Conservation (phyloP, 2,797 vertebrate genomes). For the Astyanax mexicanus region DNA sequence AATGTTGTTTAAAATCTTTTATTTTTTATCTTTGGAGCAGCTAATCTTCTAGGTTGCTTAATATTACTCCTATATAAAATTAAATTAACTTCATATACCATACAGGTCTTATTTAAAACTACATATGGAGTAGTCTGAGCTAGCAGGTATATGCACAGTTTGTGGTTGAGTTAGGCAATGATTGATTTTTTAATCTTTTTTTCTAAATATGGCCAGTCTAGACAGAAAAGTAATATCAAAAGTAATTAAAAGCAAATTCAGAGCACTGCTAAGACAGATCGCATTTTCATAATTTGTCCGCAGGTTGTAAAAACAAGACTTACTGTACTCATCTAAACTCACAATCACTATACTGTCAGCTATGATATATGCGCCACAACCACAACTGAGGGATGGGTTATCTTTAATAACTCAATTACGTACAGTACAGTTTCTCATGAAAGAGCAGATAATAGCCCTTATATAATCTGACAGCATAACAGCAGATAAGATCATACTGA, state of each 20-base stretch:
- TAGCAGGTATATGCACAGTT: background rate
- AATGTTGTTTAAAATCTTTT: no score
- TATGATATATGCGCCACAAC: constrained; percentile 2
- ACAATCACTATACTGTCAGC: constrained; percentile 19
- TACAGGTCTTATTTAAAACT: no score
- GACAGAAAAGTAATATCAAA: background rate
- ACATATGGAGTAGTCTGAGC: no score
- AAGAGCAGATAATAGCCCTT: constrained; percentile 10
- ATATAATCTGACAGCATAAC: constrained; percentile 5
- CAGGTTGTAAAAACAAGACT: background rate
- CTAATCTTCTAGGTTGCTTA: no score
- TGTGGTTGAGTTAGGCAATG: background rate
- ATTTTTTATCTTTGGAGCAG: no score
- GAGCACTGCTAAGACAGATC: background rate
- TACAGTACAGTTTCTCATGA: background rate
- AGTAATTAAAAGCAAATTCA: background rate
- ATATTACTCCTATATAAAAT: no score
- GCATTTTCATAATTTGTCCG: background rate
- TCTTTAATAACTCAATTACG: constrained; percentile 29
- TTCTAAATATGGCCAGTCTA: constrained; percentile 26
- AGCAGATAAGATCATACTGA: background rate
- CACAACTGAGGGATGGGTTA: constrained; percentile 14
- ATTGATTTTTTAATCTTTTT: constrained; percentile 1
- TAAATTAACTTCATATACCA: no score
- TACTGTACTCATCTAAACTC: constrained; percentile 19